phyloP scores from a whole-genome alignment of 1,140 invertebrate species.

The Rhagoletis pomonella region DNA sequence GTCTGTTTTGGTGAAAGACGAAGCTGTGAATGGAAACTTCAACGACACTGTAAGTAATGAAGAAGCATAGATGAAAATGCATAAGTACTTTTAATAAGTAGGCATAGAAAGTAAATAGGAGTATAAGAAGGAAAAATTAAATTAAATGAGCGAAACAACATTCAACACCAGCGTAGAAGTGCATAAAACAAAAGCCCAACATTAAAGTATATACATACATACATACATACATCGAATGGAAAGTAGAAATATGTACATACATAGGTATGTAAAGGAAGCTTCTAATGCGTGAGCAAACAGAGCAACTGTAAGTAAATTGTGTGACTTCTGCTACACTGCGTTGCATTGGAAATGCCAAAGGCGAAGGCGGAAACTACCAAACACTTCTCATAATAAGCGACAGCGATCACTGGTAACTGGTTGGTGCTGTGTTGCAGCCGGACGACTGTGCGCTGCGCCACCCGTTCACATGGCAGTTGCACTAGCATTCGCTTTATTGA shows the following conservation, averaged over 20 bases:
- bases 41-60: slow-evolving; percentile 28
- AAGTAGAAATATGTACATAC: background rate
- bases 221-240: background rate
- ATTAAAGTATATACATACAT: background rate
- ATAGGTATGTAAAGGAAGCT: background rate
- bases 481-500: slow-evolving; percentile 33
- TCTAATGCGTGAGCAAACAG: slow-evolving; percentile 27
- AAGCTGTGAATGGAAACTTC: slow-evolving; percentile 23
- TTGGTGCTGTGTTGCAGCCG: too few species aligned
- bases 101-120: slow-evolving; percentile 7
- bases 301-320: background rate
- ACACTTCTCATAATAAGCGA: slow-evolving; percentile 9
- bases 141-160: slow-evolving; percentile 25
- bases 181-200: background rate
- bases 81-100: slow-evolving; percentile 1
- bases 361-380: slow-evolving; percentile 30
- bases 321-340: background rate
- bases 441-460: too few species aligned
- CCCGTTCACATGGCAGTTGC: too few species aligned
- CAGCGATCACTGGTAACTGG: background rate
- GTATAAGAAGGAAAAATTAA: background rate
- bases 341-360: slow-evolving; percentile 30
- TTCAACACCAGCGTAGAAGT: background rate
- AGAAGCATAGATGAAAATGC: background rate
- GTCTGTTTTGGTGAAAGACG: background rate